Percentiles rank a stretch among this genome's conserved stretches.
Conservation (phyloP, 2,797 vertebrate genomes). For the Taeniopygia guttata region DNA sequence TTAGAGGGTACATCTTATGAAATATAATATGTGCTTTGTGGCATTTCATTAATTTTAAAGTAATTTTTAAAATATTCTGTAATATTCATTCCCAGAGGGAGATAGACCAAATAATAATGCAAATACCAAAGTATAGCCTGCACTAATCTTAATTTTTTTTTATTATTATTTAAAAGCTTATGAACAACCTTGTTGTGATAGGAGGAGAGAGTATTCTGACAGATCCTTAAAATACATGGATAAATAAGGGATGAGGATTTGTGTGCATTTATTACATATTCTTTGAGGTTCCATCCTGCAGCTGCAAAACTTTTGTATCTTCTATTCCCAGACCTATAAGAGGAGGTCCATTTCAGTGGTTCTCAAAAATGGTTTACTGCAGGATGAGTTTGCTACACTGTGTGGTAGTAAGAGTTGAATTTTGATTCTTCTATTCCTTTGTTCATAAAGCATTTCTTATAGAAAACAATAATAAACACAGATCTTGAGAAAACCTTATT, state of each 20-base stretch:
- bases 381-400: background rate
- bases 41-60: slow-evolving; percentile 65
- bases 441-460: background rate
- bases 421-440: background rate
- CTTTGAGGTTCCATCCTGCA: background rate
- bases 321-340: background rate
- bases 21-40: slow-evolving; percentile 63
- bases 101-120: slow-evolving; percentile 52
- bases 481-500: background rate
- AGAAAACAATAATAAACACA: background rate
- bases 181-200: background rate
- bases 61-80: slow-evolving; percentile 21
- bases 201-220: background rate
- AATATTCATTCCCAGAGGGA: slow-evolving; percentile 32
- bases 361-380: background rate
- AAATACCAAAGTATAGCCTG: background rate
- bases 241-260: background rate
- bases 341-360: background rate
- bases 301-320: background rate
- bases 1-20: slow-evolving; percentile 46
- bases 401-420: background rate
- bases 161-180: background rate
- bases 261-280: background rate
- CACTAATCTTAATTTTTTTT: slow-evolving; percentile 7
- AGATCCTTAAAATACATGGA: background rate